Percentiles rank a stretch among this genome's conserved stretches.
Evolutionary conservation across 2,113 vertebrate species (phyloP).

Genomic region (Archilochus colubris): DNA sequence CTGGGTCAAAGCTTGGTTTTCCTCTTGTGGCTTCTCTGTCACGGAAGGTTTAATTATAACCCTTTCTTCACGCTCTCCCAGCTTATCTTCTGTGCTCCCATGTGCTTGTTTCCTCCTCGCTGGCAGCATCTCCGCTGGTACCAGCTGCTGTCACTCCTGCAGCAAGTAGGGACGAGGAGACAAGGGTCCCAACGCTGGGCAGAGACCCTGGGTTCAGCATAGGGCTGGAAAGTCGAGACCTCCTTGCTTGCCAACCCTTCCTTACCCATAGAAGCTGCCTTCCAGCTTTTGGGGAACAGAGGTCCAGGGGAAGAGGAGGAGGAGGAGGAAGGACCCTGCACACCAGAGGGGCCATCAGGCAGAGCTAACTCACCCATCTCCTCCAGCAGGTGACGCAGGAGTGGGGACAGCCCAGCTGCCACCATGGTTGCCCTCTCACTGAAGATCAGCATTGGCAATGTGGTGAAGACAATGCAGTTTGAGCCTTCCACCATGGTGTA

Average conservation of each 20-base stretch:
- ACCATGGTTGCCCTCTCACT: conserved; percentile 97
- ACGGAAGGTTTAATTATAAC: conserved; percentile 42
- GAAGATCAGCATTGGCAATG: conserved; percentile 97
- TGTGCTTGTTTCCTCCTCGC: neutral
- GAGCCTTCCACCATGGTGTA: conserved; percentile 98
- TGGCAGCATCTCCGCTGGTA: neutral
- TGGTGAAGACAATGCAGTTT: conserved; percentile 99
- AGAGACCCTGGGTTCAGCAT: neutral
- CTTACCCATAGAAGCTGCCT: neutral
- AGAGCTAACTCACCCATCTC: neutral
- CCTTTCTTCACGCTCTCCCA: neutral
- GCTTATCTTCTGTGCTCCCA: neutral
- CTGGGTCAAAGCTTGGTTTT: conserved; percentile 5
- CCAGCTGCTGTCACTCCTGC: neutral
- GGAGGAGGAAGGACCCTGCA: neutral
- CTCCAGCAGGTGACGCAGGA: conserved; percentile 36
- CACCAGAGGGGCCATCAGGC: rapidly evolving
- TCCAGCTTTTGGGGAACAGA: rapidly evolving
- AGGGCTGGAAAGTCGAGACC: neutral
- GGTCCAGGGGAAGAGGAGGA: neutral
- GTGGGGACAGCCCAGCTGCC: conserved; percentile 65
- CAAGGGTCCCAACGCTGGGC: neutral
- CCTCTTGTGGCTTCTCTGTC: conserved; percentile 54
- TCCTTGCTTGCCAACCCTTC: rapidly evolving
- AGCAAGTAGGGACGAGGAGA: rapidly evolving